Evolutionary conservation across 2,113 vertebrate genomes (phyloP), one percentile per base, ranked within the genome.

Genomic region (Gnathonemus echidnorhynchus): DNA sequence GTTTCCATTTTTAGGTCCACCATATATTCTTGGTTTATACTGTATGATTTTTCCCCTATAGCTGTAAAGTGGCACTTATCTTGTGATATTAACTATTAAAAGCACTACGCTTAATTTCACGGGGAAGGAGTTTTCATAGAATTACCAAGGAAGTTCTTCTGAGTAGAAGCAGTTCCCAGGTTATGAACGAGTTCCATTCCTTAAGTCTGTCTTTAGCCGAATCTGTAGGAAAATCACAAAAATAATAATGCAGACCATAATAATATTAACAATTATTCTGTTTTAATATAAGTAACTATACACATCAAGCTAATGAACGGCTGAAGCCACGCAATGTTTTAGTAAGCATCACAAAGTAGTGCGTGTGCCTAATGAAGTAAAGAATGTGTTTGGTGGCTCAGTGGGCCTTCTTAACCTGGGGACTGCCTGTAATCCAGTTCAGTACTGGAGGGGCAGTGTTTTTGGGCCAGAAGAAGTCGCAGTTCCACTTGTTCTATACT

Each of bases 1-100:
- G 74, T 80, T 80, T 50, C 84, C 48, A 86, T 86, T 86, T 86
- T 86, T 86, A 86, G 84, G 84, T 24, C 48, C 46, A 49, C 48
- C 84, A 86, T 86, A 86, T 49, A 86, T 27, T 86, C 48, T 27
- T 86, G 48, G 24, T 86, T n/a, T 86, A 48, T 86, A 15, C 46
- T 48, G 84, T 49, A 50, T 86, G 48, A n/a, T 24, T 49, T 50
- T 86, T 13, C n/a, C 21, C 83, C 83, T 50, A 86, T 48, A 86
- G 42, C 83, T 86, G 83, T 42, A 42, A 42, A 17, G 70, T 35
- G 70, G 70, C 70, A 77, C 31, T 77, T 77, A 13, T 77, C 31
- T 2, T 6, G 21, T 9, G 46, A 11, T 86, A 86, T 49, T 86
- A 46, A 86, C 84, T 48, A 86, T 46, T 50, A n/a, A 86, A 27